Base-by-base conservation (phyloP, 2,797 vertebrate species). In the Pteronotus mesoamericanus region DNA sequence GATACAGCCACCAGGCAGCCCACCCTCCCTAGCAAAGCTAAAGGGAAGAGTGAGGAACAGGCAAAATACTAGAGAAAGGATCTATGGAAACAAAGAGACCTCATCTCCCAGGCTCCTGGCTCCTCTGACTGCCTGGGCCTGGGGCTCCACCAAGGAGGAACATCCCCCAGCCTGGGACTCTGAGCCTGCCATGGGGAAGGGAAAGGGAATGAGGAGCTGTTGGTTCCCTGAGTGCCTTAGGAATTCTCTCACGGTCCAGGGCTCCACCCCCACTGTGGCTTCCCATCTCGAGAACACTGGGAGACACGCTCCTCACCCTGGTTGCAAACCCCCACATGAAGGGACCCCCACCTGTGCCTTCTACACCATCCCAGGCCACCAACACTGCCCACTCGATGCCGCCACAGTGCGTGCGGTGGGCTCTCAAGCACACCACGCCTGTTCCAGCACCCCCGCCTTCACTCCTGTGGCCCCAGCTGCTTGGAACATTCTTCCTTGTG, bases 341-440 rank as follows among this genome's bases (percentile, higher is more conserved):
- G 42, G 29, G 26, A 72, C 55, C 18, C 34, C 1, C 1, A 8
- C 48, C 85, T 55, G 4, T 3, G 1, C 3, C 75, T 55, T 37
- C 32, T 24, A 0, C 12, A 0, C 8, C 12, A 46, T 21, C 68
- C 46, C 29, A 6, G 26, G n/a, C 1, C 2, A 29, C 9, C 53
- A 34, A 26, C 18, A 0, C 9, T 1, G 11, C 19, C 29, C 16
- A 3, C 32, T 51, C 5, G 0, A 29, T 0, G 26, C 6, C 69
- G 88, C 64, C 10, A 0, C 9, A 0, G 14, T 9, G 32, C 0
- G 0, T 46, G n/a, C n/a, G n/a, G 24, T 29, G 29, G 10, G 57
- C 51, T 34, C 39, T 79, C 14, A 48, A 7, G 18, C 53, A 6
- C 9, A 2, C 2, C 2, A 51, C 39, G 53, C 39, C 77, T 12